Conservation (phyloP, 2,797 vertebrate species). For the Lutjanus campechanus region DNA sequence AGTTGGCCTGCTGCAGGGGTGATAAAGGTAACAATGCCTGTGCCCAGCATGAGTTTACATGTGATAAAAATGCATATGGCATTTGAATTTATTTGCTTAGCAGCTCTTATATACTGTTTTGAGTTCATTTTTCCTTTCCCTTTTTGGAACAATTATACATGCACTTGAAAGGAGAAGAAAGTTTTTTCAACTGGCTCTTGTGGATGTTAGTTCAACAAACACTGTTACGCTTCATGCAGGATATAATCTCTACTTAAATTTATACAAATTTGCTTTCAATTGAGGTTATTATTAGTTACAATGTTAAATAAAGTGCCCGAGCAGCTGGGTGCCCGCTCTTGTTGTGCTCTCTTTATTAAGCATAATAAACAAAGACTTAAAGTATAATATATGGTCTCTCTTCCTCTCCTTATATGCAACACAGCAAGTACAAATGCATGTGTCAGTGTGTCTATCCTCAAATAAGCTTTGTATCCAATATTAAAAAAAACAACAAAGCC, state of each 20-base stretch:
- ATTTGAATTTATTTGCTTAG: constrained; percentile 77
- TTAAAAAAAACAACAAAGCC: background rate
- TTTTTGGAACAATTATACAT: constrained; percentile 63
- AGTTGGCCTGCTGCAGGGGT: constrained; percentile 63
- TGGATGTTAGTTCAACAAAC: constrained; percentile 74
- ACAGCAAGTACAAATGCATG: background rate
- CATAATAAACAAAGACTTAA: constrained; percentile 54
- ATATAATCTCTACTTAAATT: constrained; percentile 53
- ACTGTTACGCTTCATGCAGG: constrained; percentile 37
- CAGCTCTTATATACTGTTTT: constrained; percentile 63
- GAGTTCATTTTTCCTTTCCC: constrained; percentile 63
- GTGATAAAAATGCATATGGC: constrained; percentile 68
- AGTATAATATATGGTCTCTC: constrained; percentile 16
- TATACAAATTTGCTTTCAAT: constrained; percentile 59
- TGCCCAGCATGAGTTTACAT: constrained; percentile 76
- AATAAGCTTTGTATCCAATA: constrained; percentile 3
- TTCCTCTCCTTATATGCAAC: background rate
- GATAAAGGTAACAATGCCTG: constrained; percentile 81
- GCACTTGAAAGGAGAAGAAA: constrained; percentile 57
- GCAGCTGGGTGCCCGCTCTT: constrained; percentile 48
- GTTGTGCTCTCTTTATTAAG: constrained; percentile 6
- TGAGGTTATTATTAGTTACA: constrained; percentile 36
- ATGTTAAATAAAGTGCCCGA: constrained; percentile 42
- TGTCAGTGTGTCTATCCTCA: background rate
- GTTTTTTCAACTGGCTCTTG: constrained; percentile 36